phyloP scores from a whole-genome alignment of 2,797 vertebrate genomes.

The Eutrigla gurnardus region DNA sequence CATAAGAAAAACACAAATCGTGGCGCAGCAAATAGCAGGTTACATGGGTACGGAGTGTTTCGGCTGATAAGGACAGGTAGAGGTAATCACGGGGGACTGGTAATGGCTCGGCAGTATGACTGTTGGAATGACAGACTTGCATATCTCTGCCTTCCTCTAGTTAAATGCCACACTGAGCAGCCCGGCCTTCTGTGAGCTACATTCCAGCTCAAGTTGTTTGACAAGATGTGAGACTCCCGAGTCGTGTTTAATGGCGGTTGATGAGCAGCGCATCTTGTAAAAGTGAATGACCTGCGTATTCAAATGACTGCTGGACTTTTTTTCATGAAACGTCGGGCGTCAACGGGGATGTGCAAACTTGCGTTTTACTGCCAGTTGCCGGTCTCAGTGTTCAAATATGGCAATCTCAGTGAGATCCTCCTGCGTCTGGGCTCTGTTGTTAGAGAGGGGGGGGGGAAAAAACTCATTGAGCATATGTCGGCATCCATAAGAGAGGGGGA shows the following conservation, averaged over 20 bases:
- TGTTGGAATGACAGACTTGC: slow-evolving; percentile 56
- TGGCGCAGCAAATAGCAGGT: slow-evolving; percentile 61
- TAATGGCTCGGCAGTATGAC: slow-evolving; percentile 73
- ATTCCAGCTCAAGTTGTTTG: slow-evolving; percentile 31
- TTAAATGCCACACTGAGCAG: slow-evolving; percentile 44
- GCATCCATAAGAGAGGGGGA: slow-evolving; percentile 71
- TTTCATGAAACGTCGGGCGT: slow-evolving; percentile 6
- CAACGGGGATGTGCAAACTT: slow-evolving; percentile 17
- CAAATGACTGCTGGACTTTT: slow-evolving; percentile 28
- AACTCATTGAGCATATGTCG: slow-evolving; percentile 76
- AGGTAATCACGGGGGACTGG: slow-evolving; percentile 67
- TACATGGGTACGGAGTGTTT: slow-evolving; percentile 72
- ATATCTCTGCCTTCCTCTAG: slow-evolving; percentile 45
- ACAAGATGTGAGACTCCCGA: slow-evolving; percentile 38
- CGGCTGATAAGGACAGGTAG: slow-evolving; percentile 73
- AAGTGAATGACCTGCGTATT: slow-evolving; percentile 24
- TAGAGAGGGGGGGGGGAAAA: slow-evolving; percentile 29
- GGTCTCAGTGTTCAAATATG: slow-evolving; percentile 39
- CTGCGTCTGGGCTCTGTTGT: slow-evolving; percentile 57
- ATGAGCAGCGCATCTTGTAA: slow-evolving; percentile 28
- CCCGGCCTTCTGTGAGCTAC: slow-evolving; percentile 17
- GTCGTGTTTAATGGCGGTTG: slow-evolving; percentile 8
- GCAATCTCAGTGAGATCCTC: slow-evolving; percentile 55
- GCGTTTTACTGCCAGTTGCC: slow-evolving; percentile 36
- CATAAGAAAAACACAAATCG: slow-evolving; percentile 80